phyloP scores from a whole-genome alignment of 2,797 vertebrate species.

The Acanthornis magna region DNA sequence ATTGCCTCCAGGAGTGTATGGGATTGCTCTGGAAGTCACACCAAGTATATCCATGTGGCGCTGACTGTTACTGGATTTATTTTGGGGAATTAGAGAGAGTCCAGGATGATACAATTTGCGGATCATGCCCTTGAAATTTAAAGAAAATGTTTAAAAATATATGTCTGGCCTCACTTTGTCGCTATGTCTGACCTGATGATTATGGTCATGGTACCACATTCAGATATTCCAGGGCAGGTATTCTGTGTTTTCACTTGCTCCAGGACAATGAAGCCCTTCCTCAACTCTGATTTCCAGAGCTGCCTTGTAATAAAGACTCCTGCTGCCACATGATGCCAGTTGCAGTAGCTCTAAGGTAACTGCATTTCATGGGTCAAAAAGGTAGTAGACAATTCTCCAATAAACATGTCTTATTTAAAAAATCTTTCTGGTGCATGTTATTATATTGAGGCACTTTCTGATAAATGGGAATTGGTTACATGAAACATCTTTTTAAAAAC shows the following conservation, averaged over 20 bases:
- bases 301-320: background rate
- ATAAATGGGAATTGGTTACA: background rate
- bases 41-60: background rate
- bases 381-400: background rate
- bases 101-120: background rate
- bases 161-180: background rate
- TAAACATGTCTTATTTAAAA: background rate
- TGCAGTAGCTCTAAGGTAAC: background rate
- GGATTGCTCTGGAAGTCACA: background rate
- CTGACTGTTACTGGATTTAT: background rate
- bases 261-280: background rate
- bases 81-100: background rate
- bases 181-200: accelerated
- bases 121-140: background rate
- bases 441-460: background rate
- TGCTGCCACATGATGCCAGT: background rate
- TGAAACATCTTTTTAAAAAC: background rate
- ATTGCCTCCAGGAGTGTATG: background rate
- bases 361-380: background rate
- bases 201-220: background rate
- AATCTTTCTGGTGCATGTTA: background rate
- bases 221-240: background rate
- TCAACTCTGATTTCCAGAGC: background rate
- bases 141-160: background rate
- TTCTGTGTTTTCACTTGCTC: background rate